Evolutionary conservation across 2,113 vertebrate species (phyloP), one percentile per base, ranked within the genome.

Genomic region (Verasper variegatus): DNA sequence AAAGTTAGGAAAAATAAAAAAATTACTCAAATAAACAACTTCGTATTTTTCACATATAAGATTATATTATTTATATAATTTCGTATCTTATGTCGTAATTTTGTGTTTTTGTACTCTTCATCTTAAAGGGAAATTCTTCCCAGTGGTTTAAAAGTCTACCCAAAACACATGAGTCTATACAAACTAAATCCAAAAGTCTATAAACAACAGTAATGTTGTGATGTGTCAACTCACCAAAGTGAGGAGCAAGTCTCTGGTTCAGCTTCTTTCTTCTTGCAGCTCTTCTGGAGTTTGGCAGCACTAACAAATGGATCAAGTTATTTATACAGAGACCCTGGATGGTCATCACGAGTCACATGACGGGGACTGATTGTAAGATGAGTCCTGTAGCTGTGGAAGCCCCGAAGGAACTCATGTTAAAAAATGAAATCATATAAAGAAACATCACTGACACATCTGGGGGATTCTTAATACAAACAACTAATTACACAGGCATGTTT

Each of bases 241-340:
- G 31, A 57, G 27, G 24, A 64, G 26, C 9, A 1, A 24, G 68
- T 75, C 35, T 86, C 82, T 24, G 49, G 31, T 42, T 2, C 20
- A 12, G 35, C 56, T 42, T 51, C 15, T 17, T 0, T 71, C 61
- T 59, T 64, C 49, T 9, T 35, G 52, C 66, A 37, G 59, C 71
- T 57, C 76, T 54, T 71, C 18, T 78, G 58, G 71, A 82, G 51
- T 92, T 84, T 83, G 69, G 59, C 71, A 71, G 69, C 63, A 31
- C 79, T 9, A 8, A 56, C 27, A 21, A 57, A 49, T 8, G 51
- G 59, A 69, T 62, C 54, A 55, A 64, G 37, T 66, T 55, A 74
- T 86, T 94, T 94, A 93, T 93, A 92, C 80, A 78, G 26, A 70
- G 63, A 66, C 27, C 14, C 23, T 35, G 20, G 31, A 58, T 60